Conservation (phyloP, 2,113 vertebrate species). For the Ia io region DNA sequence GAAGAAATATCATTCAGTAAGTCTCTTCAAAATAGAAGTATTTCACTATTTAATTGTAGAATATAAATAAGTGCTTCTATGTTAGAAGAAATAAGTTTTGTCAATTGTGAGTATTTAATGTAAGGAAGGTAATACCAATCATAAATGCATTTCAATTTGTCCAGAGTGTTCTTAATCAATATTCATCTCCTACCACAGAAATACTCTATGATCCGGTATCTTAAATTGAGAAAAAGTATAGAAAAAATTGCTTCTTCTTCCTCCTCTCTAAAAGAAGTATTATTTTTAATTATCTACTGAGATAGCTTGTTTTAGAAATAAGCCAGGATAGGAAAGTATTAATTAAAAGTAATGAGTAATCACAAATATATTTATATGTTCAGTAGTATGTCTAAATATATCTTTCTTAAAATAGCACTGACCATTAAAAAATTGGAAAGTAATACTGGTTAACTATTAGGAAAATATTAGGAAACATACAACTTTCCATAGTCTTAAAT, state of each 20-base stretch:
- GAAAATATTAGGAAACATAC: conserved; percentile 14
- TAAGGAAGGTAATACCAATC: background rate
- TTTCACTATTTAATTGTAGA: conserved; percentile 2
- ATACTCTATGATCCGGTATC: background rate
- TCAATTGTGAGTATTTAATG: background rate
- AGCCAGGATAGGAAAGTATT: background rate
- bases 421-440: conserved; percentile 22
- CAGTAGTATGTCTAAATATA: conserved; percentile 62
- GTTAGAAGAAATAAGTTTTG: background rate
- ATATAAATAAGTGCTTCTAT: background rate
- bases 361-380: conserved; percentile 61
- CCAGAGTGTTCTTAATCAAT: background rate
- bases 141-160: conserved; percentile 7
- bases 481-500: background rate
- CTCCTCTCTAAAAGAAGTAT: background rate
- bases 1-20: background rate
- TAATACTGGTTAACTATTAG: background rate
- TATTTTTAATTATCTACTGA: conserved; percentile 19
- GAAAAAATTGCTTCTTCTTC: conserved; percentile 7
- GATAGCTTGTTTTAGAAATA: conserved; percentile 50
- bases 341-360: conserved; percentile 62
- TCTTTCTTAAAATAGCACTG: conserved; percentile 59
- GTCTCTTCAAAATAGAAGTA: background rate
- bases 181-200: background rate
- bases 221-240: background rate